Evolutionary conservation across 2,888 invertebrate species (phyloP), one percentile per base, ranked within the genome.

Genomic region (Drosophila histrio): DNA sequence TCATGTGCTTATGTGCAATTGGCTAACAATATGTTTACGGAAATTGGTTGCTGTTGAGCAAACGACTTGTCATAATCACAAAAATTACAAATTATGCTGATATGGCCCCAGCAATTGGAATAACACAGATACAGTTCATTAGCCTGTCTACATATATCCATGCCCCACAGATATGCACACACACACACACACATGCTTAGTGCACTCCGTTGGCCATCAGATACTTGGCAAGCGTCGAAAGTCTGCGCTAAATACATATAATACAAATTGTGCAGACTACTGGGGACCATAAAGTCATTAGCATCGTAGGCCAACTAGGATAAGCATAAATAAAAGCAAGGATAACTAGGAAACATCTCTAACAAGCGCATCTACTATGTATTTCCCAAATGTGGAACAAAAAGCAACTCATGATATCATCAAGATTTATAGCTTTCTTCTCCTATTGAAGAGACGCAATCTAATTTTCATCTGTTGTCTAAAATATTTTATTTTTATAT

Each of bases 271-370:
- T 75, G 81, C 78, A 84, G 78, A 75, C 72, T 68, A 61, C 54
- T 81, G 78, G 82, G 78, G 79, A 78, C 85, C 52, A 67, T 72
- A 57, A 71, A 81, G 81, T 75, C 87, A 82, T 81, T 81, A 87
- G 74, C 73, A 68, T 61, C 64, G 50, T 63, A 36, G 56, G 70
- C 61, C 57, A 73, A 72, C 46, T 56, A 41, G 57, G 47, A 59
- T 73, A 39, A 15, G 50, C 24, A 19, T 17, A 15, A 22, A n/a
- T n/a, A n/a, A 11, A 21, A 4, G n/a, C 11, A 41, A 46, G 24
- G 17, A 36, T 19, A 17, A 24, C 32, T 28, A 50, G 46, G 21
- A 28, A 63, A 22, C 17, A 24, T 15, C 9, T 21, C 8, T 19
- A 46, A 21, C 13, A 21, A 11, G 19, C 19, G 17, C 19, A 11